Evolutionary conservation across 2,797 vertebrate genomes (phyloP), one percentile per base, ranked within the genome.

Genomic region (Silurus lanzhouensis): DNA sequence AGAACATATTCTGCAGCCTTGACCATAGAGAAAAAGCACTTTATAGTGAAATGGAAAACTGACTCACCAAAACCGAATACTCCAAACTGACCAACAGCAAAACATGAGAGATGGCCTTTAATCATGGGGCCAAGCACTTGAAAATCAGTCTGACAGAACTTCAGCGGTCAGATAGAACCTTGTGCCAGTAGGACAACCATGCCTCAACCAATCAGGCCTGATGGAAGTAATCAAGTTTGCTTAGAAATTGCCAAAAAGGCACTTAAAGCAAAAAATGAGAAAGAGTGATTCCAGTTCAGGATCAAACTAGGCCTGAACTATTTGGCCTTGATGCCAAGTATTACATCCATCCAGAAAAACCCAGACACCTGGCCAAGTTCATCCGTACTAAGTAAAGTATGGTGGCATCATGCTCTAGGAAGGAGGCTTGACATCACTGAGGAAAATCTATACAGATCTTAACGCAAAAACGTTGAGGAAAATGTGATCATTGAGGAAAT

Each of bases 221-320:
- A 57, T 20, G 17, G 5, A 55, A 58, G 17, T 76, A 52, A 31
- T 75, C 14, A 25, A 60, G n/a, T 27, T 76, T 31, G 48, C 52
- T 19, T 76, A 52, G 74, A 58, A 76, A 57, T 58, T 58, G 74
- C 74, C 52, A 76, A 76, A 57, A 76, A 57, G 52, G 25, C 74
- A 76, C 74, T 76, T 76, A 31, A 58, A 31, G 52, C n/a, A n/a
- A 15, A 3, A 3, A 25, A 31, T 1, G 15, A 76, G 55, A 31
- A 77, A 77, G 8, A 60, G 22, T 38, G 52, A 58, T 77, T 52
- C 46, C 1, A n/a, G 22, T 52, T 12, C 2, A 74, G 46, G 68
- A 71, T 71, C 2, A n/a, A 74, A n/a, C 46, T 6, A 74, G 25
- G 13, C n/a, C 1, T 74, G 12, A 74, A 74, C 44, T 2, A 8